Percentiles rank a stretch among this genome's conserved stretches.
Conservation (phyloP, 1,140 invertebrate genomes). For the Trachymyrmex septentrionalis region DNA sequence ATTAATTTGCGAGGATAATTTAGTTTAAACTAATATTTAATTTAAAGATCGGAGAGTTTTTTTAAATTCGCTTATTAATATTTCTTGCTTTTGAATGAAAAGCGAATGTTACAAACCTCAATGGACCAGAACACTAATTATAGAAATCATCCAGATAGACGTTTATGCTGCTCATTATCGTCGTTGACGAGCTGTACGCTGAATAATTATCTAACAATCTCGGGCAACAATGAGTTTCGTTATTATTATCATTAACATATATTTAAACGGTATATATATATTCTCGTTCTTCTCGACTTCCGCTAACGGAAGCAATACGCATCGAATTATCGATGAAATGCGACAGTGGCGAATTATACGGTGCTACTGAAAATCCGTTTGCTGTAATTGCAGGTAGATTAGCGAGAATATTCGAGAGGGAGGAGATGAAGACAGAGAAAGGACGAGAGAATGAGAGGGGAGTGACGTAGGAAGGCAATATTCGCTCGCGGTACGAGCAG, state of each 20-base stretch:
- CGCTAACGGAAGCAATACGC: constrained; percentile 35
- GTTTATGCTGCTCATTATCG: constrained; percentile 54
- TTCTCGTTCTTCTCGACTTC: constrained; percentile 45
- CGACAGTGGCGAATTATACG: constrained; percentile 46
- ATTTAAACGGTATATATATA: constrained; percentile 35
- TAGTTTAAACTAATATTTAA: constrained; percentile 21
- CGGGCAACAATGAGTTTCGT: constrained; percentile 42
- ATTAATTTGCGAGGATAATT: background rate
- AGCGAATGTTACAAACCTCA: constrained; percentile 11
- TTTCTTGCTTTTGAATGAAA: background rate
- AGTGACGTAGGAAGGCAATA: constrained; percentile 25
- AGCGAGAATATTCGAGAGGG: constrained; percentile 31
- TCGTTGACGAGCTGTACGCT: constrained; percentile 23
- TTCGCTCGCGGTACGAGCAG: constrained; percentile 39
- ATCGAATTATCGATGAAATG: constrained; percentile 50
- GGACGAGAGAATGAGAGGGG: background rate
- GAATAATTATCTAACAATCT: constrained; percentile 59
- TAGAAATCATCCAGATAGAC: background rate
- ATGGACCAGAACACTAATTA: constrained; percentile 14
- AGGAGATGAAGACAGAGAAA: constrained; percentile 12
- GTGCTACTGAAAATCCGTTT: constrained; percentile 50
- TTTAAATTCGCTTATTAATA: background rate
- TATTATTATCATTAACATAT: constrained; percentile 57
- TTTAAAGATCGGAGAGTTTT: background rate
- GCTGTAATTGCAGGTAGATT: constrained; percentile 58